Conservation (phyloP, 2,113 vertebrate genomes). For the Gracilinanus agilis region DNA sequence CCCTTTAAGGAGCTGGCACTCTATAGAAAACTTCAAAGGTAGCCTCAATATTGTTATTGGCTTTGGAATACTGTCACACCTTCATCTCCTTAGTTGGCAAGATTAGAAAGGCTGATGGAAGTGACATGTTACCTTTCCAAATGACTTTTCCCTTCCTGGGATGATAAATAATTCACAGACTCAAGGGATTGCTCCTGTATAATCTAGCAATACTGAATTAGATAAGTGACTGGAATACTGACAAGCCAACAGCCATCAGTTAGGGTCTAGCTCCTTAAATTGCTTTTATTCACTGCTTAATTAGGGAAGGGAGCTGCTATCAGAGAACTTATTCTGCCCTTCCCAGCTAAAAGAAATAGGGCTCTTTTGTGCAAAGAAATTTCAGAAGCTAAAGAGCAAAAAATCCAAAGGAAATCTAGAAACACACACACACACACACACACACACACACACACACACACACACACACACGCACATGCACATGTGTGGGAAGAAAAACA, state of each 20-base stretch:
- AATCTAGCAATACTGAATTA: conserved; percentile 77
- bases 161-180: conserved; percentile 79
- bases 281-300: conserved; percentile 75
- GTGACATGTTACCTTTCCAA: conserved; percentile 71
- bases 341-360: conserved; percentile 76
- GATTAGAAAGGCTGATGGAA: conserved; percentile 63
- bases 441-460: neutral
- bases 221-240: conserved; percentile 55
- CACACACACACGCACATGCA: too few species aligned
- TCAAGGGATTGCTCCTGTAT: conserved; percentile 71
- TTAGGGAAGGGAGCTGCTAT: conserved; percentile 76
- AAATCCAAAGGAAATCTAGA: conserved; percentile 77
- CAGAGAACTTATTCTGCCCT: conserved; percentile 65
- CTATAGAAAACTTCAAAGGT: neutral
- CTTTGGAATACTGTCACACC: conserved; percentile 58
- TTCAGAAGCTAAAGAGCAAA: conserved; percentile 70
- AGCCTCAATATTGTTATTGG: conserved; percentile 49
- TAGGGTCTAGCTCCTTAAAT: conserved; percentile 63
- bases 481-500: conserved; percentile 49
- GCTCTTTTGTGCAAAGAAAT: conserved; percentile 74
- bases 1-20: conserved; percentile 15
- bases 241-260: conserved; percentile 72
- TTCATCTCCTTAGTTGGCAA: conserved; percentile 36
- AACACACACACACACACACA: too few species aligned
- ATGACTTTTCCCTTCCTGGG: conserved; percentile 69